Conservation (phyloP, 2,797 vertebrate species). For the Bryconaethiops microstoma region DNA sequence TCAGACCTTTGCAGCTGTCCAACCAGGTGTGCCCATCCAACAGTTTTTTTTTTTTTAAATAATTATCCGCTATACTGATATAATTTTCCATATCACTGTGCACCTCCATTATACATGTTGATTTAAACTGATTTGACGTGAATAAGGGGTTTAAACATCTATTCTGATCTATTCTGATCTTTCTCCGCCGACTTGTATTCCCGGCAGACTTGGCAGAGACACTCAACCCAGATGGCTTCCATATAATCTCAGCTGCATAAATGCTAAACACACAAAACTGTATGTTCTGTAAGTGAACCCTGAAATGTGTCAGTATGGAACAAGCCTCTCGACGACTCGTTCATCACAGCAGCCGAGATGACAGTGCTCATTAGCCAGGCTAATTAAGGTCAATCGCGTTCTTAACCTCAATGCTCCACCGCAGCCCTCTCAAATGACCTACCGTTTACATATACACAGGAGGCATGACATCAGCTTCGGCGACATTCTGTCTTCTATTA, state of each 20-base stretch:
- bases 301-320: conserved; percentile 18
- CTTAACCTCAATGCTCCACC: conserved; percentile 41
- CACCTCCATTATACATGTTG: not conserved
- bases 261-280: conserved; percentile 26
- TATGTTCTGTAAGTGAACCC: conserved; percentile 23
- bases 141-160: not conserved
- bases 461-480: conserved; percentile 49
- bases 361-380: conserved; percentile 42
- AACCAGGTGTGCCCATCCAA: no score
- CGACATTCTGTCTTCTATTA: conserved; percentile 53
- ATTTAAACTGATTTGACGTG: not conserved
- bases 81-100: not conserved
- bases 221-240: conserved; percentile 39
- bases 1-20: no score
- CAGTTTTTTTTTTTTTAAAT: not conserved
- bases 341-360: conserved; percentile 29
- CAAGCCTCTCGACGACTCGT: conserved; percentile 25
- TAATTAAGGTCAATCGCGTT: conserved; percentile 56
- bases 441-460: conserved; percentile 57
- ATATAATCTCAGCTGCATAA: conserved; percentile 17
- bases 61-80: not conserved
- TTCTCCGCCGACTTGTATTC: not conserved
- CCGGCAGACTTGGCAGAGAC: conserved; percentile 5
- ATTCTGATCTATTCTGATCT: conserved; percentile 2
- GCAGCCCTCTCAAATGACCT: conserved; percentile 38